Evolutionary conservation across 2,797 vertebrate genomes (phyloP), one percentile per base, ranked within the genome.

Genomic region (Coccyzus lansbergi): DNA sequence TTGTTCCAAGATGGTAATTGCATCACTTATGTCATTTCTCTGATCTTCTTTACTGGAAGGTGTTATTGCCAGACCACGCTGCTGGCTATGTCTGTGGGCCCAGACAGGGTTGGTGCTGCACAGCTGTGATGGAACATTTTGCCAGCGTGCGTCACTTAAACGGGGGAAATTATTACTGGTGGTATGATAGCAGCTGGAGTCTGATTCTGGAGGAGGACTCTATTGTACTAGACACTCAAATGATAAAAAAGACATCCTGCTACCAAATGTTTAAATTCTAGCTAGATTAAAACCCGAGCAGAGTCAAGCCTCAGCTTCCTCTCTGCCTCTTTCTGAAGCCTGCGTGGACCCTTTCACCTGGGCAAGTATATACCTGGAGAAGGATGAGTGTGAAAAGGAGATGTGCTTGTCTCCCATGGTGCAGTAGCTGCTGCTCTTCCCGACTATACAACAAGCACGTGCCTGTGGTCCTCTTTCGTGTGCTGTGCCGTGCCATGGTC

Each of bases 401-500:
- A 59, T 53, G n/a, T 24, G 70, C 1, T 25, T 16, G 4, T 25
- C 74, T 49, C 28, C 36, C 0, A 1, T 0, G 7, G 36, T 5
- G 9, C 63, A 25, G 38, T 2, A 2, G 33, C 63, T 62, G 46
- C 14, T 21, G n/a, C 21, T 1, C 0, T 52, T 25, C 44, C 21
- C 21, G 38, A 20, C 58, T 8, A 5, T 36, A 15, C 2, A 3
- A 21, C n/a, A 26, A 38, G 21, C 28, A 2, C 14, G 0, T 0
- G 0, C 10, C 29, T 7, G 24, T 1, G 5, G 20, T 59, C 4
- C 60, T 63, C 22, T 53, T 51, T 51, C 7, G 6, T 0, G 0
- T 28, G 55, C 29, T 0, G 0, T 28, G 55, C 29, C 1, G 0
- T 53, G 63, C 56, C 17, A 12, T 0, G 0, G 9, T 86, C 25